These are phyloP conservation scores for Psittacula echo DNA, from an alignment of 2,797 vertebrate genomes.

Conservation along the genomic window DNA sequence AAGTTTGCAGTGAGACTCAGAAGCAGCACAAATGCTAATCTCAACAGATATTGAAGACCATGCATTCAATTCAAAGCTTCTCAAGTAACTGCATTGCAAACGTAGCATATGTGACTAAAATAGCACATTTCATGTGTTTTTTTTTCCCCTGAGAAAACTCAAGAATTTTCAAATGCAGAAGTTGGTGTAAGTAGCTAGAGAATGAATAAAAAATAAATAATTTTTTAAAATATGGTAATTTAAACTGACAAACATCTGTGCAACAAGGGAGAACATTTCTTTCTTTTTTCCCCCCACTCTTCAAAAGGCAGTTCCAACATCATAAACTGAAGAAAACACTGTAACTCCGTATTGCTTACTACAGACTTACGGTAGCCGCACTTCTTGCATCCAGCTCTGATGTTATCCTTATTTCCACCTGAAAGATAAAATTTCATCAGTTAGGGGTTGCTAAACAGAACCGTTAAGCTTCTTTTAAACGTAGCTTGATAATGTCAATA, in stretches of 20 bases:
- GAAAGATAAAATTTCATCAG: conserved; percentile 48
- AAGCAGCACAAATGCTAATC: neutral
- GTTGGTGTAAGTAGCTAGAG: neutral
- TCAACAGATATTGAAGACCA: neutral
- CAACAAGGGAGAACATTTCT: neutral
- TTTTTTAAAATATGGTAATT: neutral
- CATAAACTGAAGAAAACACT: neutral
- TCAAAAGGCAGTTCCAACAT: neutral
- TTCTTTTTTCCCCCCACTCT: neutral
- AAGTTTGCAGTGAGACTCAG: neutral
- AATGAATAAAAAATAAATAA: neutral
- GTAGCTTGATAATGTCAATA: neutral
- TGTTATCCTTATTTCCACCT: conserved; percentile 97
- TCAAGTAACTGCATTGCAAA: neutral
- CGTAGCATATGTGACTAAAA: neutral
- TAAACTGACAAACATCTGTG: neutral
- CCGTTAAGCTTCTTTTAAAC: neutral
- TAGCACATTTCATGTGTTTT: rapidly evolving
- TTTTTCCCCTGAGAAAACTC: neutral
- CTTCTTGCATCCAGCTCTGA: conserved; percentile 97
- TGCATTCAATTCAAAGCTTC: neutral
- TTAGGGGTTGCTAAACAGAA: neutral
- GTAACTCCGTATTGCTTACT: neutral
- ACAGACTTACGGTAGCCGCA: conserved; percentile 96
- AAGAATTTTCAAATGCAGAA: neutral